phyloP scores from a whole-genome alignment of 2,113 vertebrate species.

The Mesoclemmys tuberculata region DNA sequence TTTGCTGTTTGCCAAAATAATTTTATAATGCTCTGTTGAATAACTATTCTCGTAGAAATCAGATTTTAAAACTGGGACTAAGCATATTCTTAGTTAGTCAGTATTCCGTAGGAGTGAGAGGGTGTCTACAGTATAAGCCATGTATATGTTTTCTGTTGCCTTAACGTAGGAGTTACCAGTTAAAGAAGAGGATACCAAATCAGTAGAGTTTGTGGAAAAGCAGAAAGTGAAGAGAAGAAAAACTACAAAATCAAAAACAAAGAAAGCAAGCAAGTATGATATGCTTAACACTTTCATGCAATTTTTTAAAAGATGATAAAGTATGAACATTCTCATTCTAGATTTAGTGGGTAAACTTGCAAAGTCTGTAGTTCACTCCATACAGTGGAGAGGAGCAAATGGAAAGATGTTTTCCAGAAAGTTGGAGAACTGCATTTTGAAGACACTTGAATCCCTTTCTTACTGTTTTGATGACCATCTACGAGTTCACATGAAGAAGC shows the following conservation, averaged over 20 bases:
- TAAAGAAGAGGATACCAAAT: conserved; percentile 60
- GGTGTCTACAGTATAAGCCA: not conserved
- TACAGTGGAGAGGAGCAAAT: not conserved
- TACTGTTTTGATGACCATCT: not conserved
- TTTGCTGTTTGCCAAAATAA: not conserved
- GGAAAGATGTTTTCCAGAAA: not conserved
- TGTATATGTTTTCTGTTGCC: not conserved
- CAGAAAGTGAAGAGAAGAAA: conserved; percentile 61
- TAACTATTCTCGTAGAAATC: not conserved
- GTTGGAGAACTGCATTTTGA: not conserved
- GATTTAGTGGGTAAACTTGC: not conserved
- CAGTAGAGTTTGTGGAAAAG: conserved; percentile 42
- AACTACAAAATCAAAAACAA: conserved; percentile 61
- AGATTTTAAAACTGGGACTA: no score
- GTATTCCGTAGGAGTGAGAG: not conserved
- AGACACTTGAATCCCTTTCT: not conserved
- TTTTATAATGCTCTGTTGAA: not conserved
- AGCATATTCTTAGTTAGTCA: not conserved
- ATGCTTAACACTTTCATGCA: not conserved
- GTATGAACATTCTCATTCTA: not conserved
- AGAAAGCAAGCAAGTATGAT: conserved; percentile 73
- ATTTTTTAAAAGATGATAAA: not conserved
- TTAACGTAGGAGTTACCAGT: conserved; percentile 59
- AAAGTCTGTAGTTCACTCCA: not conserved
- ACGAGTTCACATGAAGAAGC: not conserved